Evolutionary conservation across 1,140 invertebrate species (phyloP).

Genomic region (Drosophila sechellia): DNA sequence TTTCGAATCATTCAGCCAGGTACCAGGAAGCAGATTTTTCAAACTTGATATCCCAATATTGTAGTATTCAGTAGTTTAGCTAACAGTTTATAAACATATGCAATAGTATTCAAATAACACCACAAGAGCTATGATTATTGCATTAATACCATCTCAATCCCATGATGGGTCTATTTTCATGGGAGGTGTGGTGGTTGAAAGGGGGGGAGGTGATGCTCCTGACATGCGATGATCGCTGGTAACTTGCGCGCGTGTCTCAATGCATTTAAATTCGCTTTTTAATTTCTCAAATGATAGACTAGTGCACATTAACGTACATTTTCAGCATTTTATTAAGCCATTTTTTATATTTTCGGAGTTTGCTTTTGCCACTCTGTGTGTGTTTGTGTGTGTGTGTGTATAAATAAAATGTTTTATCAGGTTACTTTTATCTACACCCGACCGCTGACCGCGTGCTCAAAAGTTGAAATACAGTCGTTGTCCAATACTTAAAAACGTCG

Average conservation of each 20-base stretch:
- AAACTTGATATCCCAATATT: too few relatives aligned
- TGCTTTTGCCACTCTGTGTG: slow-evolving; percentile 15
- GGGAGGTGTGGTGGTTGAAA: background rate
- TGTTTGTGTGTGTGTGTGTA: slow-evolving; percentile 16
- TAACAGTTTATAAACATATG: too few relatives aligned
- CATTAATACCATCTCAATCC: too few relatives aligned
- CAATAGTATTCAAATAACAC: too few relatives aligned
- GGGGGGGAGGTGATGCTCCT: background rate
- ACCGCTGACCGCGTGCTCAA: slow-evolving; percentile 22
- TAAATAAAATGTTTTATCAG: slow-evolving; percentile 48
- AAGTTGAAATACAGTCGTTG: background rate
- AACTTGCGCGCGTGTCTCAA: slow-evolving; percentile 53
- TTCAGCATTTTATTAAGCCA: slow-evolving; percentile 46
- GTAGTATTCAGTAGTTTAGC: too few relatives aligned
- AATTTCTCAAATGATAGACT: slow-evolving; percentile 54
- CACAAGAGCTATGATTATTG: too few relatives aligned
- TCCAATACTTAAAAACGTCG: background rate
- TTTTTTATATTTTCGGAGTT: slow-evolving; percentile 15
- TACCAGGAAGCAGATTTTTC: background rate
- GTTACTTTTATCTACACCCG: slow-evolving; percentile 30
- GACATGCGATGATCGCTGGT: slow-evolving; percentile 29
- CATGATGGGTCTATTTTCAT: slow-evolving; percentile 7
- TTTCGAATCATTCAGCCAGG: too few relatives aligned
- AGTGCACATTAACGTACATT: slow-evolving; percentile 50
- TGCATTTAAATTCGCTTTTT: slow-evolving; percentile 72